Conservation (phyloP, 2,888 invertebrate species). For the Apantesis nais region DNA sequence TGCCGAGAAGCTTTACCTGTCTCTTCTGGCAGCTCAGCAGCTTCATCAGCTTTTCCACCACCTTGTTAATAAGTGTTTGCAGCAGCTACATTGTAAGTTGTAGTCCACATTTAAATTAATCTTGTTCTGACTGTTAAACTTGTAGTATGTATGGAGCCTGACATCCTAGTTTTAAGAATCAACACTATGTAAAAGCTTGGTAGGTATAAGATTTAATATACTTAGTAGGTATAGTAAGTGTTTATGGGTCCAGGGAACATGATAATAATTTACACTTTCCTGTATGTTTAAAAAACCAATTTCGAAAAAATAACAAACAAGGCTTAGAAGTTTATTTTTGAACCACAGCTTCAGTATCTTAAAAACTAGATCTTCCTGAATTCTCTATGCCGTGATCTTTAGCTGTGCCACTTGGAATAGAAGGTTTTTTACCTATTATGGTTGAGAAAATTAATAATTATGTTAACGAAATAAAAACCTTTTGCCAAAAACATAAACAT, state of each 20-base stretch:
- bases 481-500: not conserved
- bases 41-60: slow-evolving; percentile 77
- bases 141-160: no score
- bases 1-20: slow-evolving; percentile 87
- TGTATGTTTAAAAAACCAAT: not conserved
- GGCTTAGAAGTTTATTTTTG: not conserved
- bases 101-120: no score
- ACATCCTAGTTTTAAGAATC: no score
- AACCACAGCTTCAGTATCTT: not conserved
- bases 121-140: no score
- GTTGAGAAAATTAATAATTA: not conserved
- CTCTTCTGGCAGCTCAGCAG: slow-evolving; percentile 84
- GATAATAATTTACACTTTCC: no score
- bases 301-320: not conserved
- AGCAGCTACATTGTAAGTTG: slow-evolving; percentile 83
- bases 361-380: not conserved
- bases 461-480: not conserved
- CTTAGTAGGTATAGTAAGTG: no score
- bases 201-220: not conserved
- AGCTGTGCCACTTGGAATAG: not conserved
- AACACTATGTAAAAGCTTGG: no score
- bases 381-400: not conserved
- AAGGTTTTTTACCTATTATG: not conserved
- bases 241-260: not conserved
- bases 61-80: slow-evolving; percentile 81